Evolutionary conservation across 1,140 invertebrate species (phyloP), one percentile per base, ranked within the genome.

Genomic region (Callitettix versicolor): DNA sequence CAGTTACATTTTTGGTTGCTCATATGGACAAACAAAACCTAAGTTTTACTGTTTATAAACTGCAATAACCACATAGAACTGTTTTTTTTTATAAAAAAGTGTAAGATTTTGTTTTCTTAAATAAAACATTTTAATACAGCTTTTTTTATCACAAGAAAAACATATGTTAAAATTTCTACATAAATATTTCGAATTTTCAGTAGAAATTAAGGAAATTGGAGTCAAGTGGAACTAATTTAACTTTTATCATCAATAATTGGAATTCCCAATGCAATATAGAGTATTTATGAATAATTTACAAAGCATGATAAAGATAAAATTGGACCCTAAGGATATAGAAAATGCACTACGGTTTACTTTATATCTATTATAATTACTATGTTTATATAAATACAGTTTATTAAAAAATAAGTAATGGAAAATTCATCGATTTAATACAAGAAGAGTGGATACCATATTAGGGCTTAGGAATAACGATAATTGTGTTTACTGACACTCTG

Each of bases 241-340:
- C 18, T n/a, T 18, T 51, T 30, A n/a, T n/a, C 46, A 20, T 7
- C n/a, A n/a, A 38, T 30, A 30, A 17, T 38, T 20, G 18, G 33
- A 18, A 38, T 38, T 51, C 48, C 36, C 48, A 51, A 51, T 36
- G 6, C n/a, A 17, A 12, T 15, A 36, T 21, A 38, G 36, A 34
- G 36, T 51, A 51, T 24, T 51, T 11, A 17, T 14, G 18, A 51
- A 51, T 51, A 51, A 51, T 36, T 48, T 51, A 51, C 34, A n/a
- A 51, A 51, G 48, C 48, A 51, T 51, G 48, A 34, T 51, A 34
- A n/a, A 51, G 36, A 51, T 51, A 51, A 36, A 14, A 36, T 49
- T 51, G 48, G 48, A 51, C 48, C 48, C 48, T 51, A 51, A 51
- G 48, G 48, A 51, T 17, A 51, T 51, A 51, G 36, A 49, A 51